Evolutionary conservation across 1,140 invertebrate species (phyloP), one percentile per base, ranked within the genome.

Genomic region (Drosophila seguyi): DNA sequence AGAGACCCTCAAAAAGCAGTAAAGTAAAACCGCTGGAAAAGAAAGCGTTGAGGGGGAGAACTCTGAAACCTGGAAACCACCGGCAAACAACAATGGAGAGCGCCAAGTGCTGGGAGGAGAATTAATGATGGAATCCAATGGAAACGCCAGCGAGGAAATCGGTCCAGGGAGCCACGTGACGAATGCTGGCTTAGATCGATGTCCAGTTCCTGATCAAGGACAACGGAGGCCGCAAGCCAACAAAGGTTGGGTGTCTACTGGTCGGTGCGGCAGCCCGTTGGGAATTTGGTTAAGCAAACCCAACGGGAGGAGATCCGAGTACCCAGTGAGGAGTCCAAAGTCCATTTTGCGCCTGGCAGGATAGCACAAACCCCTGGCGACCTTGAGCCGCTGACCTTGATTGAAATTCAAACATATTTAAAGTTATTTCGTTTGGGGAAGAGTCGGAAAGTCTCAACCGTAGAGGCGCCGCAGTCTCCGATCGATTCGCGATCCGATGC

Each of bases 121-220:
- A 88, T 90, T 88, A 81, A 88, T 90, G 84, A 90, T 81, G 61
- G 22, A 45, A 45, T 41, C 48, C 56, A 44, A 39, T 61, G 56
- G 61, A 85, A 90, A 88, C 84, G 84, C 84, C 84, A 90, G 81
- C 85, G 84, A 45, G 77, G 50, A 84, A 86, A 76, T 86, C 75
- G 60, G 48, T 44, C 50, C 59, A 73, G 41, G 58, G 71, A 76
- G 38, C 18, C 22, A 78, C 78, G 82, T 87, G 66, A 79, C 83
- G 62, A 86, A 86, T 78, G 34, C 38, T 8, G 22, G n/a, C 13
- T 29, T 36, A 34, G 18, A 41, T 56, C 34, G 48, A n/a, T 13
- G 34, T 27, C 31, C 31, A 39, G 20, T 22, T 42, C 16, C 61
- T 20, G 59, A 31, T 68, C 80, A 88, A 90, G 84, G 84, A 87